These are phyloP conservation scores for Poeciliopsis infans DNA, from an alignment of 2,797 vertebrate genomes.

Conservation along the genomic window DNA sequence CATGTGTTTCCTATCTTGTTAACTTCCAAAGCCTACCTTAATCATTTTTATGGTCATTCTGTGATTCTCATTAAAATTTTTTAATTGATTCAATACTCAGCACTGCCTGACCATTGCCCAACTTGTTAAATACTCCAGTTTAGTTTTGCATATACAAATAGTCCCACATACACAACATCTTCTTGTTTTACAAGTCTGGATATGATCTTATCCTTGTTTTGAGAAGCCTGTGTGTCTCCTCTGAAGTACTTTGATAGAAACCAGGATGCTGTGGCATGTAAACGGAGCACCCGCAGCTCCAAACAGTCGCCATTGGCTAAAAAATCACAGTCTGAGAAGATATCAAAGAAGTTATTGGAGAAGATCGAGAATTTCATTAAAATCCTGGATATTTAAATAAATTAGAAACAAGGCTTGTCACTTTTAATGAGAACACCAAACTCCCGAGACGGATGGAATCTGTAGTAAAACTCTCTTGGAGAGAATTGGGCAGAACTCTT, in stretches of 20 bases:
- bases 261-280: slow-evolving; percentile 2
- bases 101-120: not conserved
- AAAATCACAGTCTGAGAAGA: not conserved
- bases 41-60: not conserved
- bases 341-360: not conserved
- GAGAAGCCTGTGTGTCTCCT: not conserved
- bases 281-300: not conserved
- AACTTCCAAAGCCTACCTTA: not conserved
- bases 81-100: not conserved
- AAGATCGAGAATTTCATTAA: not conserved
- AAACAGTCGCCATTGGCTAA: not conserved
- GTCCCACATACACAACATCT: not conserved
- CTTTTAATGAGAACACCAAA: not conserved
- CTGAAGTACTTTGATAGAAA: slow-evolving; percentile 11
- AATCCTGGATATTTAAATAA: not conserved
- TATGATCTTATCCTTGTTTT: not conserved
- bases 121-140: not conserved
- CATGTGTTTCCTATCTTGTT: not conserved
- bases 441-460: not conserved
- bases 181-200: slow-evolving; percentile 1
- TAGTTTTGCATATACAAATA: slow-evolving; percentile 6
- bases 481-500: not conserved
- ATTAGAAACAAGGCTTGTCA: too few relatives aligned
- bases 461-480: not conserved
- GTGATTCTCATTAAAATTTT: not conserved